Percentiles rank a stretch among this genome's conserved stretches.
Conservation (phyloP, 1,140 invertebrate genomes). For the Phthorimaea operculella region DNA sequence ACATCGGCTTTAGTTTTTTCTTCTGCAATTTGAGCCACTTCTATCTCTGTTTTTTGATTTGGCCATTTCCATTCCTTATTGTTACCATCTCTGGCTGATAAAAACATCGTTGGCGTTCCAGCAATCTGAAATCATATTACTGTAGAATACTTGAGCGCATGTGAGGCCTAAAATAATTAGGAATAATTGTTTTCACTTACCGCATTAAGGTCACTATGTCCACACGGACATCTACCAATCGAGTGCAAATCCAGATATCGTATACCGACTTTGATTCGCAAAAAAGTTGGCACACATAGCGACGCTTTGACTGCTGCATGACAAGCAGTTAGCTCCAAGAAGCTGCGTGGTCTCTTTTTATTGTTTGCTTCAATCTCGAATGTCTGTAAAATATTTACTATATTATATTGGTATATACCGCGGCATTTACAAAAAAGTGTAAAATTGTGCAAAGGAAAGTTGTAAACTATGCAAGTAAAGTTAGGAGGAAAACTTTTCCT, state of each 20-base stretch:
- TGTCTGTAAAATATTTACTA: constrained; percentile 22
- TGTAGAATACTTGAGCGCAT: no score
- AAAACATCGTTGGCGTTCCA: no score
- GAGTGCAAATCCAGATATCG: constrained; percentile 25
- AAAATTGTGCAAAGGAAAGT: no score
- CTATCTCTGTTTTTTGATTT: no score
- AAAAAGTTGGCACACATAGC: constrained; percentile 28
- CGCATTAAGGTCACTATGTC: constrained; percentile 21
- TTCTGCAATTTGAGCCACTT: no score
- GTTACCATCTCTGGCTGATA: no score
- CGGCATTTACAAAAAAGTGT: background rate
- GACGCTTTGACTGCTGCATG: constrained; percentile 30
- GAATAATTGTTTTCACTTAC: constrained; percentile 18
- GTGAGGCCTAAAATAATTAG: no score
- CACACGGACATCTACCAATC: constrained; percentile 41
- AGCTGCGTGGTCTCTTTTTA: constrained; percentile 28
- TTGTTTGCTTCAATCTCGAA: constrained; percentile 31
- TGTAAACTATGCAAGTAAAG: no score
- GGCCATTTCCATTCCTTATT: no score
- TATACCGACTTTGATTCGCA: constrained; percentile 29
- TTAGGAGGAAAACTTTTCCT: no score
- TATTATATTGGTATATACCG: background rate
- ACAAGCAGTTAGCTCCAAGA: constrained; percentile 32
- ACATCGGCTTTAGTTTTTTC: no score
- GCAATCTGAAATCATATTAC: no score